Conservation (phyloP, 2,797 vertebrate species). For the Acanthurus leucopareius region DNA sequence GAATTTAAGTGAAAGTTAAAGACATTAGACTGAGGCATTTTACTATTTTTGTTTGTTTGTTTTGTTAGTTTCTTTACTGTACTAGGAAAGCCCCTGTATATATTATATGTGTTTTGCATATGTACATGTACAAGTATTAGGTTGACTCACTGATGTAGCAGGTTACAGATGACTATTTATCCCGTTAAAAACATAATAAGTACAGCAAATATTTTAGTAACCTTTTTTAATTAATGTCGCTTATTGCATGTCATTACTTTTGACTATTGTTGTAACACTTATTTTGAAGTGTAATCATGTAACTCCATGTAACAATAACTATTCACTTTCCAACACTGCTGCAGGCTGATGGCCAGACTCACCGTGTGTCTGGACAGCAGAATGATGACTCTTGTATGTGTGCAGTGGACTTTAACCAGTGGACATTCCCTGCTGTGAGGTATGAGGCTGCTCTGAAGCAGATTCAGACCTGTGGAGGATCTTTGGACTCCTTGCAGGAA, state of each 20-base stretch:
- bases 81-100: not conserved
- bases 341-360: constrained; percentile 38
- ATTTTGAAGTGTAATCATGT: too few relatives aligned
- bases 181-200: too few relatives aligned
- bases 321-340: not conserved
- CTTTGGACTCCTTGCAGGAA: constrained; percentile 38
- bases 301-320: too few relatives aligned
- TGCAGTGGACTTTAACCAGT: constrained; percentile 53
- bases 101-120: not conserved
- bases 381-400: constrained; percentile 57
- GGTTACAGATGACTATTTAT: too few relatives aligned
- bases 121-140: too few relatives aligned
- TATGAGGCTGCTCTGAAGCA: constrained; percentile 55
- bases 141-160: too few relatives aligned
- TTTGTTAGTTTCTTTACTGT: not conserved
- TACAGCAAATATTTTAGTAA: too few relatives aligned
- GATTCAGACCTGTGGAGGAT: constrained; percentile 49
- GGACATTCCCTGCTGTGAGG: constrained; percentile 64
- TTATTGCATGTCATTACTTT: too few relatives aligned
- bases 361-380: constrained; percentile 41
- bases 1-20: not conserved
- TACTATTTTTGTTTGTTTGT: rapidly evolving
- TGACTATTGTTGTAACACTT: too few relatives aligned
- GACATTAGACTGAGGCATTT: not conserved
- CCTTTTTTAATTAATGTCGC: too few relatives aligned